Evolutionary conservation across 1,140 invertebrate genomes (phyloP).

Genomic region (Drosophila ohnishii): DNA sequence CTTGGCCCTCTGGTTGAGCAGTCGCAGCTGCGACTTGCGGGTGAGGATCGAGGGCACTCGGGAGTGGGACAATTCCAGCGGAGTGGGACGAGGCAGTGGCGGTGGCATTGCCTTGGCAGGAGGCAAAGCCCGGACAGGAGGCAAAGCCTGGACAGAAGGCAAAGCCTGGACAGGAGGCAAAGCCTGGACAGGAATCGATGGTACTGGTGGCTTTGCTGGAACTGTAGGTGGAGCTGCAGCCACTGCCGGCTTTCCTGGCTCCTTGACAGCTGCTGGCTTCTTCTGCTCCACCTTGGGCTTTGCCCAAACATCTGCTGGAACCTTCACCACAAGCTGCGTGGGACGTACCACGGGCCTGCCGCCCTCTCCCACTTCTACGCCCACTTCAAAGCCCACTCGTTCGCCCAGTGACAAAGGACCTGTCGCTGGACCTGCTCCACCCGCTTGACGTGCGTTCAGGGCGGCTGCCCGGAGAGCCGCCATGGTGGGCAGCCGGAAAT

Average conservation of each 20-base stretch:
- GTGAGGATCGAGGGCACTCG: constrained; percentile 19
- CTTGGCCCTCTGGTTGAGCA: neutral
- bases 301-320: neutral
- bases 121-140: too few species aligned
- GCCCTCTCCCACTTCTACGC: neutral
- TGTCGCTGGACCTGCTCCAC: neutral
- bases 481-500: constrained; percentile 1
- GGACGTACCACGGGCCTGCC: neutral
- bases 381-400: neutral
- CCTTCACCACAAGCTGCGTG: neutral
- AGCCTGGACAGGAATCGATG: too few species aligned
- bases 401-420: neutral
- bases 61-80: neutral
- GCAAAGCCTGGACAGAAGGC: too few species aligned
- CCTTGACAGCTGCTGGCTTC: neutral
- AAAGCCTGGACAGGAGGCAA: too few species aligned
- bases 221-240: neutral
- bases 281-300: neutral
- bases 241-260: too few species aligned
- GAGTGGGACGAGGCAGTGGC: neutral
- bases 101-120: neutral
- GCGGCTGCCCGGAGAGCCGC: constrained; percentile 1
- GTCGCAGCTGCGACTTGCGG: constrained; percentile 5
- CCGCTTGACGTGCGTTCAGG: neutral
- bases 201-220: too few species aligned